A percentile compares a stretch with the other conserved stretches of the same genome.
These are phyloP conservation scores for Fringilla coelebs DNA, from an alignment of 2,797 vertebrate genomes.

Conservation along the genomic window DNA sequence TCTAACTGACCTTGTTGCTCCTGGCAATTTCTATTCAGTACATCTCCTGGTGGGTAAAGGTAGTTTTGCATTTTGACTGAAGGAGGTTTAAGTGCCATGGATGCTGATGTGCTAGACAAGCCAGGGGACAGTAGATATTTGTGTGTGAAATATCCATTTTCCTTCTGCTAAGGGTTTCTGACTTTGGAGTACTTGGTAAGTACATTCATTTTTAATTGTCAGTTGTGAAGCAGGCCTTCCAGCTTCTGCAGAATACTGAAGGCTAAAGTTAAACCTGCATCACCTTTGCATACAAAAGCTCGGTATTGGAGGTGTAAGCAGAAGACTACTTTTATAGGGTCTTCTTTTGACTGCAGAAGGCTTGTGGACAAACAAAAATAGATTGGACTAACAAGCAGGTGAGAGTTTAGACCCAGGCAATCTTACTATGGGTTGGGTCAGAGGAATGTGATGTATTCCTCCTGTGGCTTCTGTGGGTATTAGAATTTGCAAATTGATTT, in stretches of 20 bases:
- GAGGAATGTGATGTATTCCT: not conserved
- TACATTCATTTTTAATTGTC: not conserved
- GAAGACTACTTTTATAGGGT: not conserved
- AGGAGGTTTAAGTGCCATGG: not conserved
- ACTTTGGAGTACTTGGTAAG: not conserved
- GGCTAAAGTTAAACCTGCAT: not conserved
- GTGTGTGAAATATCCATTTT: not conserved
- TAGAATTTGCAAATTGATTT: not conserved
- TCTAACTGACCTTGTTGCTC: not conserved
- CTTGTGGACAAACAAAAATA: not conserved
- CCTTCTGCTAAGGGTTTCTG: not conserved
- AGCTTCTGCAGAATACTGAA: not conserved
- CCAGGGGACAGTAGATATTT: not conserved
- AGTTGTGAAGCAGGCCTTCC: not conserved
- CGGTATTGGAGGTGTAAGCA: not conserved
- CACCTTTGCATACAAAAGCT: not conserved
- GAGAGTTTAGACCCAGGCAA: not conserved
- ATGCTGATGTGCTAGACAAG: not conserved
- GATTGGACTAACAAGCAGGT: not conserved
- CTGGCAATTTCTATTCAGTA: not conserved
- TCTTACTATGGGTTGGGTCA: not conserved
- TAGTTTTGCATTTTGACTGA: not conserved
- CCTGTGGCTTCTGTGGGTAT: not conserved
- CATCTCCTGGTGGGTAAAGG: not conserved
- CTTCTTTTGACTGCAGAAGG: not conserved